Percentiles rank a stretch among this genome's conserved stretches.
phyloP scores from a whole-genome alignment of 2,888 invertebrate species.

The Parnassius glacialis region DNA sequence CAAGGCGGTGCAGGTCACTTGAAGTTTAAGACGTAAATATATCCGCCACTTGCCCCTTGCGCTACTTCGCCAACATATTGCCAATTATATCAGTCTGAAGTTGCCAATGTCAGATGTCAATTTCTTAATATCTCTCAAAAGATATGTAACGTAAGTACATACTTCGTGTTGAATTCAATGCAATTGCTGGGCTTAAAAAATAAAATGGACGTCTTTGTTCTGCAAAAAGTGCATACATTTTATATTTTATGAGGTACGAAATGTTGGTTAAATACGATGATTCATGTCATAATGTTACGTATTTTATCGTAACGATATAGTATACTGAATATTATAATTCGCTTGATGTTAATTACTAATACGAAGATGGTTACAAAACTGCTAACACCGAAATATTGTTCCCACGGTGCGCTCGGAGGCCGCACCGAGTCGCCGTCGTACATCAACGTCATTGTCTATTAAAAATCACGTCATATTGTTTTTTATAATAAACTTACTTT shows the following conservation, averaged over 20 bases:
- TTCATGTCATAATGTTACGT: not conserved
- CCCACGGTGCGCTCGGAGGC: constrained; percentile 64
- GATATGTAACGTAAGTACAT: constrained; percentile 10
- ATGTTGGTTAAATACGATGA: no score
- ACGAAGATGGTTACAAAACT: constrained; percentile 69
- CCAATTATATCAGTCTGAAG: constrained; percentile 64
- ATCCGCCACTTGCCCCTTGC: constrained; percentile 68
- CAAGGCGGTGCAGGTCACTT: constrained; percentile 67
- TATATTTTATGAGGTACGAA: no score
- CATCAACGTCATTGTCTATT: constrained; percentile 80
- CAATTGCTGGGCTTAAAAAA: constrained; percentile 12
- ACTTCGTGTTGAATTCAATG: constrained; percentile 14
- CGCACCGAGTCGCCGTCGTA: constrained; percentile 63
- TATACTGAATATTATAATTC: constrained; percentile 20
- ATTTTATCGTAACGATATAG: not conserved
- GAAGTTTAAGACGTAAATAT: constrained; percentile 70
- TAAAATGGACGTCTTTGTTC: constrained; percentile 10
- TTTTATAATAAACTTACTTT: constrained; percentile 75
- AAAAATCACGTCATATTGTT: constrained; percentile 80
- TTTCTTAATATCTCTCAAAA: constrained; percentile 26
- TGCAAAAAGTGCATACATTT: not conserved
- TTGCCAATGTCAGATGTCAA: constrained; percentile 50
- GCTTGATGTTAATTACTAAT: constrained; percentile 38
- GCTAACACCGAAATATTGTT: constrained; percentile 72
- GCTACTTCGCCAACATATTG: constrained; percentile 74